Evolutionary conservation across 2,113 vertebrate species (phyloP).

Genomic region (Aspiorhynchus laticeps): DNA sequence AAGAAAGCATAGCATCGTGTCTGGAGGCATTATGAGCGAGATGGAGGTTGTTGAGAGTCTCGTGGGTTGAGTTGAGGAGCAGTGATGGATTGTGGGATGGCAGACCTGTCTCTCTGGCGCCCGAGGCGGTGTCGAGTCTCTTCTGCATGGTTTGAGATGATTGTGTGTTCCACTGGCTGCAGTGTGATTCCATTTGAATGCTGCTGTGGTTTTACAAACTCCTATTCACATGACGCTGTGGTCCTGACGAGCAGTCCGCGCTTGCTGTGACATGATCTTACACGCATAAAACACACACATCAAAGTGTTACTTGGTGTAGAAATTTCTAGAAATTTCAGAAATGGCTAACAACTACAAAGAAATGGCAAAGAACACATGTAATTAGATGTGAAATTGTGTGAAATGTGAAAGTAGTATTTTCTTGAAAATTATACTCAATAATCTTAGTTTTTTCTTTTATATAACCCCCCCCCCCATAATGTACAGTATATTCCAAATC

Average conservation of each 20-base stretch:
- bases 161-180: constrained; percentile 63
- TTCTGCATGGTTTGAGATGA: constrained; percentile 73
- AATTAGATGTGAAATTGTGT: too few relatives aligned
- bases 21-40: constrained; percentile 2
- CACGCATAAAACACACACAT: not conserved
- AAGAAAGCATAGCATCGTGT: not conserved
- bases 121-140: constrained; percentile 63
- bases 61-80: not conserved
- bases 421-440: too few relatives aligned
- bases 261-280: not conserved
- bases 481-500: too few relatives aligned
- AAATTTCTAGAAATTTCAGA: not conserved
- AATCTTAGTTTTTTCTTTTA: too few relatives aligned
- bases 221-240: not conserved
- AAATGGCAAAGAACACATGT: too few relatives aligned
- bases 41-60: not conserved
- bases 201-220: constrained; percentile 34
- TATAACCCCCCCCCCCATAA: too few relatives aligned
- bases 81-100: constrained; percentile 31
- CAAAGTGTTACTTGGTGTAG: too few relatives aligned
- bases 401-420: too few relatives aligned
- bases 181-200: constrained; percentile 27
- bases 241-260: not conserved
- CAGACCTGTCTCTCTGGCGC: constrained; percentile 43
- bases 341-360: too few relatives aligned